Percentiles rank a stretch among this genome's conserved stretches.
Evolutionary conservation across 2,888 invertebrate genomes (phyloP).

Genomic region (Tubulanus polymorphus): DNA sequence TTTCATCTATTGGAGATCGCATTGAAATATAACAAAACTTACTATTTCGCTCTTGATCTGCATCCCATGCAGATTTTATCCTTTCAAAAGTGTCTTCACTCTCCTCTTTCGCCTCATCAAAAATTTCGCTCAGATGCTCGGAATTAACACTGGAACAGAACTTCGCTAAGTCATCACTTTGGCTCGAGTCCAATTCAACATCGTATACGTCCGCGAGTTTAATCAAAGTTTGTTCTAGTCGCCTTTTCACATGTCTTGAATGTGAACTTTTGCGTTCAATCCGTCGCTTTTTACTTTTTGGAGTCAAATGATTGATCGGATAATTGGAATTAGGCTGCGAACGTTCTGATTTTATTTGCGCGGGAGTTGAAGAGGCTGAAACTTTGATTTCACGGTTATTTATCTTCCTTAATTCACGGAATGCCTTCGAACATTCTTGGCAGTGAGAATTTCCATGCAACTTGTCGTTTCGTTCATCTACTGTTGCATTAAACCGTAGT

Average conservation of each 20-base stretch:
- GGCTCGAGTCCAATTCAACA: not conserved
- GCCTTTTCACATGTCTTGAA: not conserved
- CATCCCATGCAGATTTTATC: too few relatives aligned
- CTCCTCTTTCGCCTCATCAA: too few relatives aligned
- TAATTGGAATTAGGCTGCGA: not conserved
- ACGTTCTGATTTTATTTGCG: too few relatives aligned
- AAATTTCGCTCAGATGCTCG: too few relatives aligned
- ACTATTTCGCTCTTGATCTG: too few relatives aligned
- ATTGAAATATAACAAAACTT: too few relatives aligned
- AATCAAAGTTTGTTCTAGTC: not conserved
- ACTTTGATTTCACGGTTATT: too few relatives aligned
- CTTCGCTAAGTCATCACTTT: not conserved
- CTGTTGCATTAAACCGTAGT: not conserved
- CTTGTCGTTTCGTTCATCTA: not conserved
- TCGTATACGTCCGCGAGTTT: not conserved
- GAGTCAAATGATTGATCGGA: not conserved
- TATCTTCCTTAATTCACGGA: too few relatives aligned
- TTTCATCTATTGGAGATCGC: too few relatives aligned
- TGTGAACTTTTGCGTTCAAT: not conserved
- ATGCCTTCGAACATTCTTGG: not conserved
- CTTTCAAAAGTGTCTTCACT: too few relatives aligned
- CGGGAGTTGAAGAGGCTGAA: too few relatives aligned
- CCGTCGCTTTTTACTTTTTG: not conserved
- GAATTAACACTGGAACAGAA: too few relatives aligned
- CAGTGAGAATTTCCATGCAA: not conserved